phyloP scores from a whole-genome alignment of 2,113 vertebrate species.

The Aldabrachelys gigantea region DNA sequence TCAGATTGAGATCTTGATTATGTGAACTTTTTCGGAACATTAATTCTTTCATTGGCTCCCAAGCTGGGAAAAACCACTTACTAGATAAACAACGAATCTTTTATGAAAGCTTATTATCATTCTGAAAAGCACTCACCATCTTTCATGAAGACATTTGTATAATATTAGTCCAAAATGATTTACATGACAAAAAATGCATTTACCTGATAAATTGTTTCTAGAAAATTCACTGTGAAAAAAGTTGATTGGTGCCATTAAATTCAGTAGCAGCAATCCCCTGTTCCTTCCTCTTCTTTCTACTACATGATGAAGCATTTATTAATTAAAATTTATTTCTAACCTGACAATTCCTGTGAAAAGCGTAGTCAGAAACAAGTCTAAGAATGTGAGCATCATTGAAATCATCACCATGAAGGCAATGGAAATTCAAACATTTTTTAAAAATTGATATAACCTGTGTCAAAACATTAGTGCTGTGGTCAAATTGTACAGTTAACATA shows the following conservation, averaged over 20 bases:
- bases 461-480: not conserved
- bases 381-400: not conserved
- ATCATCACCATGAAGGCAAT: not conserved
- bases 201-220: not conserved
- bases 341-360: conserved; percentile 3
- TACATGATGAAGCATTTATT: conserved; percentile 10
- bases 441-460: not conserved
- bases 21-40: not conserved
- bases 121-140: conserved; percentile 41
- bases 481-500: not conserved
- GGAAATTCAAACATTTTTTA: not conserved
- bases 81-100: conserved; percentile 23
- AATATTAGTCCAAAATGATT: conserved; percentile 56
- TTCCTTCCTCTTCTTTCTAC: not conserved
- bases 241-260: conserved; percentile 29
- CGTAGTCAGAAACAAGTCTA: not conserved
- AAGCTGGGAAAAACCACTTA: conserved; percentile 20
- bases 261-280: not conserved
- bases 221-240: conserved; percentile 27
- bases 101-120: conserved; percentile 25
- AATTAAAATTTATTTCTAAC: conserved; percentile 57
- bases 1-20: not conserved
- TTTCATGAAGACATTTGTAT: conserved; percentile 61
- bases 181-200: conserved; percentile 62
- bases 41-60: conserved; percentile 19